A percentile compares a stretch with the other conserved stretches of the same genome.
phyloP scores from a whole-genome alignment of 2,113 vertebrate species.

The Rhinolophus ferrumequinum region DNA sequence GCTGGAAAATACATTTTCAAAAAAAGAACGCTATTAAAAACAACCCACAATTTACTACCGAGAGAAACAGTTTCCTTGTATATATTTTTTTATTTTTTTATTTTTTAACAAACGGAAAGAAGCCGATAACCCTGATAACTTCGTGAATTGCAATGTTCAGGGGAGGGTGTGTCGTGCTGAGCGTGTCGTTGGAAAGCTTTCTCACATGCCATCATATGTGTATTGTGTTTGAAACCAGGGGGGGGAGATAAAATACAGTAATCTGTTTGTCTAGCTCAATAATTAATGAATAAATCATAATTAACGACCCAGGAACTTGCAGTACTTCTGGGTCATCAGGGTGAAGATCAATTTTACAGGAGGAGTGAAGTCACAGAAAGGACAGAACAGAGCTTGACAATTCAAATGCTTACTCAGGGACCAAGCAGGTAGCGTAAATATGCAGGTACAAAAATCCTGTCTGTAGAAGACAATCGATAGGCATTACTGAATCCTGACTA shows the following conservation, averaged over 20 bases:
- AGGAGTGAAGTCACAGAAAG: neutral
- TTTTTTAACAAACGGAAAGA: neutral
- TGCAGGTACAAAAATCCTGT: neutral
- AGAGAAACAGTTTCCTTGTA: conserved; percentile 17
- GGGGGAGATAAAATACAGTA: neutral
- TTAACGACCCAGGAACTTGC: neutral
- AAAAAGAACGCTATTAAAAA: neutral
- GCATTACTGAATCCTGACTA: neutral
- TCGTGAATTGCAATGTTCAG: neutral
- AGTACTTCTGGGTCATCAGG: neutral
- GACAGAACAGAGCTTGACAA: neutral
- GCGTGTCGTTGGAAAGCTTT: neutral
- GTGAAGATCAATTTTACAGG: neutral
- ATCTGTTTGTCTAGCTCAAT: neutral
- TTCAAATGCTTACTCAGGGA: neutral
- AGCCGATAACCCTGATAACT: neutral
- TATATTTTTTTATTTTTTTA: too few species aligned
- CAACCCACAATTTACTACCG: neutral
- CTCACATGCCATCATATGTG: neutral
- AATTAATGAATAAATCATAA: neutral
- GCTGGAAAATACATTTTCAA: neutral
- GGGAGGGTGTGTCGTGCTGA: neutral
- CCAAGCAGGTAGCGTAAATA: neutral
- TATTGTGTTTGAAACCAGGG: neutral
- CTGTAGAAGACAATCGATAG: neutral